Evolutionary conservation across 1,140 invertebrate genomes (phyloP).

Genomic region (Drusus annulatus): DNA sequence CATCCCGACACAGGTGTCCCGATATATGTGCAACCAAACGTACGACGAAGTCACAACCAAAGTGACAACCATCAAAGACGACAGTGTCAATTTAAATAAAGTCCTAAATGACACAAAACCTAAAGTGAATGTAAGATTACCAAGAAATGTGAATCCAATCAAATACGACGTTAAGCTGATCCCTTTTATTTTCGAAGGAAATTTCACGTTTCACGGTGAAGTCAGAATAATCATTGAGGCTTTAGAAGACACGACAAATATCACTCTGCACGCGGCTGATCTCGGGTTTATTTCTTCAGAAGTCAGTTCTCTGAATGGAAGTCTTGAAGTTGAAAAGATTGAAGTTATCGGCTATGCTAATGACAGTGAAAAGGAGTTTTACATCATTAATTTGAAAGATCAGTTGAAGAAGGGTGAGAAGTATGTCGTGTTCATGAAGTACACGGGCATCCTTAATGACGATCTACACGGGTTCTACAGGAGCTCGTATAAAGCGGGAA

Average conservation of each 20-base stretch:
- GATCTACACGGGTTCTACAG: slow-evolving; percentile 90
- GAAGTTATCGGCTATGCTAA: slow-evolving; percentile 67
- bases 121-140: slow-evolving; percentile 78
- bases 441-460: slow-evolving; percentile 81
- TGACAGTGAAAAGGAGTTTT: slow-evolving; percentile 81
- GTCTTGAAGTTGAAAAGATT: slow-evolving; percentile 61
- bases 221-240: slow-evolving; percentile 79
- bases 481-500: slow-evolving; percentile 83
- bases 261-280: slow-evolving; percentile 84
- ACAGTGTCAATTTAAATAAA: not conserved
- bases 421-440: slow-evolving; percentile 82
- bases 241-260: slow-evolving; percentile 76
- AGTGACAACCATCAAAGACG: not conserved
- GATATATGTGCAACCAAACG: slow-evolving; percentile 30
- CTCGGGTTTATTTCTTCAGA: slow-evolving; percentile 75
- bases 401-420: slow-evolving; percentile 72
- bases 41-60: not conserved
- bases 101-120: slow-evolving; percentile 26
- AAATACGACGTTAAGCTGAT: slow-evolving; percentile 80
- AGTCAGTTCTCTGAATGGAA: slow-evolving; percentile 65
- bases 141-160: slow-evolving; percentile 76
- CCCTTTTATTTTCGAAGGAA: slow-evolving; percentile 80
- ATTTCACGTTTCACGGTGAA: slow-evolving; percentile 85
- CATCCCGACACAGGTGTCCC: slow-evolving; percentile 38
- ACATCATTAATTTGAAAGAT: slow-evolving; percentile 77